A percentile compares a stretch with the other conserved stretches of the same genome.
phyloP scores from a whole-genome alignment of 2,797 vertebrate genomes.

The Sebastes miniatus region DNA sequence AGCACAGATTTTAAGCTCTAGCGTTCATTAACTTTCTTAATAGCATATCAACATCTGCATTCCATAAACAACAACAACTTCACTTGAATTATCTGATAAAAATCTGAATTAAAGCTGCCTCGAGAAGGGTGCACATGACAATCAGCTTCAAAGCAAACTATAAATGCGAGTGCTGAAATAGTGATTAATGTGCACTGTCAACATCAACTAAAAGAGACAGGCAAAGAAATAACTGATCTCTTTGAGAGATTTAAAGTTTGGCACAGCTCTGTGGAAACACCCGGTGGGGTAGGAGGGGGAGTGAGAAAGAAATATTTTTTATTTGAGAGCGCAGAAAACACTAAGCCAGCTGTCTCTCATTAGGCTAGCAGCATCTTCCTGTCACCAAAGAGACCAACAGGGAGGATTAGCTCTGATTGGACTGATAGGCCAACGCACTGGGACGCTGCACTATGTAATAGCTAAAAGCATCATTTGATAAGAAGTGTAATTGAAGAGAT shows the following conservation, averaged over 20 bases:
- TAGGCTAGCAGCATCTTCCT: conserved; percentile 81
- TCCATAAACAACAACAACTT: conserved; percentile 72
- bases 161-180: conserved; percentile 51
- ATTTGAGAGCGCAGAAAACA: conserved; percentile 59
- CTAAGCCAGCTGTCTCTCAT: conserved; percentile 84
- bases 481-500: conserved; percentile 74
- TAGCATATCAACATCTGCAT: conserved; percentile 58
- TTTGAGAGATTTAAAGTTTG: conserved; percentile 76
- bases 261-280: conserved; percentile 68
- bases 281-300: conserved; percentile 63
- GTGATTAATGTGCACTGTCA: conserved; percentile 71
- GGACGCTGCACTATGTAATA: conserved; percentile 74
- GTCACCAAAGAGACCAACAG: conserved; percentile 83
- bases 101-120: conserved; percentile 71
- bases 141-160: conserved; percentile 66
- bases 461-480: conserved; percentile 81
- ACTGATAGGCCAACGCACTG: conserved; percentile 77
- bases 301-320: conserved; percentile 51
- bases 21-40: conserved; percentile 56
- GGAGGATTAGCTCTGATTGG: conserved; percentile 84
- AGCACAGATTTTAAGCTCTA: conserved; percentile 44
- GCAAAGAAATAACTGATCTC: conserved; percentile 71
- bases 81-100: conserved; percentile 77
- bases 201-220: conserved; percentile 59
- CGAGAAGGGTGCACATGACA: conserved; percentile 36